Base-by-base conservation (phyloP, 2,888 invertebrate species). In the Apomyelois bistriatella region DNA sequence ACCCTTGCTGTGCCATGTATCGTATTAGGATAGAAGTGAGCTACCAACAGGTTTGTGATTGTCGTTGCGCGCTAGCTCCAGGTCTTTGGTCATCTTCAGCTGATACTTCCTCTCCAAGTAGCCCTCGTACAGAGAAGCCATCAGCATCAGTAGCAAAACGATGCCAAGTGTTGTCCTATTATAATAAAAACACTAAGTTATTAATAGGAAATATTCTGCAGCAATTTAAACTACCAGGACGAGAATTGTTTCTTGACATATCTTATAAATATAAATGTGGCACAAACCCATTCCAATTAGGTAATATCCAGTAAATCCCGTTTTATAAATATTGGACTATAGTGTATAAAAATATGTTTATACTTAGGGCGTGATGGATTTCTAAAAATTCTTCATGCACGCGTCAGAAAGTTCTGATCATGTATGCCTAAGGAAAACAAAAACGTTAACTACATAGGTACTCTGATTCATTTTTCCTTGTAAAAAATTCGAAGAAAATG, bases 121-220 rank as follows among this genome's bases (percentile, higher is more conserved):
- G 36, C 91, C 89, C 65, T 95, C 94, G 74, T 94, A 94, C 37
- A 93, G 70, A 0, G 94, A 94, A 1, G 93, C 92, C 51, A 90
- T 75, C 50, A 94, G 72, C 85, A 94, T 93, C 64, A 94, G 74
- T 7, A 92, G 66, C 0, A 89, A 60, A 12, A 92, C 88, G 8
- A 85, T 62, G 4, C 90, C 63, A 53, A 83, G 81, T 42, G 91
- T 88, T 1, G 92, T 85, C 58, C 94, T 94, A 40, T 32, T 38
- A 15, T 32, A 7, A 32, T 1, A 30, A 16, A 40, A 13, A 40
- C 2, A 32, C 1, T 32, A 9, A 8, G 1, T 1, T 32, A 32
- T 6, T 32, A 32, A 10, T 32, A 2, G 2, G 22, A 22, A 22
- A 22, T 22, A 3, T 22, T 22, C 22, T 22, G n/a, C n/a, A n/a